Evolutionary conservation across 2,797 vertebrate species (phyloP).

Genomic region (Chaunax sp.): DNA sequence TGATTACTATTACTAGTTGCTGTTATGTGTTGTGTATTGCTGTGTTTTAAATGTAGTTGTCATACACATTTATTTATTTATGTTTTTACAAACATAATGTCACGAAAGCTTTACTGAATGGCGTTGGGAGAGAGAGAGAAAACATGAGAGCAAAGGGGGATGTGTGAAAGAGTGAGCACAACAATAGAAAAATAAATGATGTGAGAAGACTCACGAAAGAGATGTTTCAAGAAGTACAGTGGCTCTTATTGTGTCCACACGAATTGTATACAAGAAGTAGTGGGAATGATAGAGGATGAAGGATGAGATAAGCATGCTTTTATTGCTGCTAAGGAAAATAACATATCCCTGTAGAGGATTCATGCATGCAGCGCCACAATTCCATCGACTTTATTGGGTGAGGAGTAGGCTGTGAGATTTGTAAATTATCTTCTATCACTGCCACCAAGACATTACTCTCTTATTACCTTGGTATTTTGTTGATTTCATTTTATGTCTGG

Average conservation of each 20-base stretch:
- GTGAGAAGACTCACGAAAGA: slow-evolving; percentile 40
- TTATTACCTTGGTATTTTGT: slow-evolving; percentile 33
- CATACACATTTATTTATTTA: neutral
- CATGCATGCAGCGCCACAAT: slow-evolving; percentile 51
- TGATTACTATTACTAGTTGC: neutral
- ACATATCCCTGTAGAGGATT: slow-evolving; percentile 63
- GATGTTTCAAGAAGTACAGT: slow-evolving; percentile 60
- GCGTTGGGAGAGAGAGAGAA: neutral
- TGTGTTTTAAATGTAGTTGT: neutral
- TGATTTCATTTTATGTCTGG: slow-evolving; percentile 18
- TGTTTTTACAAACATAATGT: too few species aligned
- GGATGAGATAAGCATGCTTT: slow-evolving; percentile 61
- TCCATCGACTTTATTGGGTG: slow-evolving; percentile 57
- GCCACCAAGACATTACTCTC: slow-evolving; percentile 33
- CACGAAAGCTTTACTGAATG: slow-evolving; percentile 5
- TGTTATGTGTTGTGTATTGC: neutral
- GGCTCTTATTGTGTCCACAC: slow-evolving; percentile 63
- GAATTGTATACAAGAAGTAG: too few species aligned
- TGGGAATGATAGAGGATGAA: slow-evolving; percentile 54
- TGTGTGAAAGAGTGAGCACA: slow-evolving; percentile 16
- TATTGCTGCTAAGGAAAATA: slow-evolving; percentile 67
- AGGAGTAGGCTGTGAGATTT: slow-evolving; percentile 46
- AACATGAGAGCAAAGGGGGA: neutral
- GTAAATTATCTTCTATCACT: slow-evolving; percentile 43
- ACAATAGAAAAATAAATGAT: neutral